These are phyloP conservation scores for Stegophylla sp. DNA, from an alignment of 2,888 invertebrate species.

Conservation along the genomic window DNA sequence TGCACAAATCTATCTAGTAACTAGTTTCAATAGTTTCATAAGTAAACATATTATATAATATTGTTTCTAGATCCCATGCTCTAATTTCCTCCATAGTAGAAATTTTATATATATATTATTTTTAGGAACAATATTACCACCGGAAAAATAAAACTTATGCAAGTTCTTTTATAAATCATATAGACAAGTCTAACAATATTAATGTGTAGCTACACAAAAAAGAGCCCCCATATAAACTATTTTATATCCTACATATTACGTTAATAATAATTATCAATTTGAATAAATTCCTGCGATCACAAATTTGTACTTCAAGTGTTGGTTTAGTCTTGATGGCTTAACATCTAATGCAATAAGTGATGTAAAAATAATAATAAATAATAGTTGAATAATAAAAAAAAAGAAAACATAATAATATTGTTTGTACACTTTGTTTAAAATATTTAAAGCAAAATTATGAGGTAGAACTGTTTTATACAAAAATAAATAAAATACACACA, in stretches of 20 bases:
- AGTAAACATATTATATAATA: conserved; percentile 37
- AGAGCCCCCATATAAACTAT: conserved; percentile 36
- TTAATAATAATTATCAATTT: conserved; percentile 42
- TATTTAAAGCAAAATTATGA: conserved; percentile 40
- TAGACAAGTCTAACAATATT: conserved; percentile 38
- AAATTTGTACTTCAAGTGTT: conserved; percentile 56
- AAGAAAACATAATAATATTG: conserved; percentile 33
- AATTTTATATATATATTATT: conserved; percentile 21
- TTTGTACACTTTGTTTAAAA: conserved; percentile 30
- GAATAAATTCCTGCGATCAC: conserved; percentile 51
- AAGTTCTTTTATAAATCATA: conserved; percentile 27
- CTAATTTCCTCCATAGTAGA: conserved; percentile 34
- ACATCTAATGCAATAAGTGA: conserved; percentile 54
- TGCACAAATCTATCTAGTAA: conserved; percentile 28
- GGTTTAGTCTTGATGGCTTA: conserved; percentile 57
- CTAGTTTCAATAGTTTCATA: conserved; percentile 17
- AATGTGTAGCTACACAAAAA: conserved; percentile 24
- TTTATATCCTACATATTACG: conserved; percentile 40
- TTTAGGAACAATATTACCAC: conserved; percentile 57
- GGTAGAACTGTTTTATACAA: conserved; percentile 39
- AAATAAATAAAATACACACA: conserved; percentile 20
- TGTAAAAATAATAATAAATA: conserved; percentile 52
- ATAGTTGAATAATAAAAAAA: conserved; percentile 14
- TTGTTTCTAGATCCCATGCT: conserved; percentile 40
- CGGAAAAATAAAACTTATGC: conserved; percentile 34